A percentile compares a stretch with the other conserved stretches of the same genome.
These are phyloP conservation scores for Petromus typicus DNA, from an alignment of 2,113 vertebrate species.

Conservation along the genomic window DNA sequence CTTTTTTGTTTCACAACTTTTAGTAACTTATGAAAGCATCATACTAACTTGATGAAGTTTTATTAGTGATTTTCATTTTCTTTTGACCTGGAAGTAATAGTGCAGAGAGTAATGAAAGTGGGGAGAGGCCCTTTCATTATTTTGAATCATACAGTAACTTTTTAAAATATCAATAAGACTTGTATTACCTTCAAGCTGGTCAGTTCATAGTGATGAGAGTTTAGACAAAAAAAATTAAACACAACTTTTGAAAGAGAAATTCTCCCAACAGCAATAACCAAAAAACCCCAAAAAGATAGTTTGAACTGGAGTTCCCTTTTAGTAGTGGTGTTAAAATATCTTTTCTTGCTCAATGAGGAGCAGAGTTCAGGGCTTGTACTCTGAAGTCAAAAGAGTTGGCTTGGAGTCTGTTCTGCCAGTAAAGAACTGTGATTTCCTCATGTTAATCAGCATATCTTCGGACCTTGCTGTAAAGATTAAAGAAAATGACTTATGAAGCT, in stretches of 20 bases:
- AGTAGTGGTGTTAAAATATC: not conserved
- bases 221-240: conserved; percentile 7
- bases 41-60: not conserved
- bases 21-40: not conserved
- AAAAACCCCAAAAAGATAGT: not conserved
- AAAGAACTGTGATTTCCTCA: not conserved
- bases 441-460: not conserved
- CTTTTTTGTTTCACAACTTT: not conserved
- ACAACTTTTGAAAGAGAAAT: conserved; percentile 9
- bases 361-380: not conserved
- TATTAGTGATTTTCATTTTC: conserved; percentile 17
- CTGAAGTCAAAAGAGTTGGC: not conserved
- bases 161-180: not conserved
- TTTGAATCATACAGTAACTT: not conserved
- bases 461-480: conserved; percentile 18
- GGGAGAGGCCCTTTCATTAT: not conserved
- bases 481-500: not conserved
- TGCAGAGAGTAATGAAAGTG: not conserved
- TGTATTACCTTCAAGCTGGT: not conserved
- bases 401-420: not conserved
- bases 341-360: not conserved
- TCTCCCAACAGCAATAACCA: not conserved
- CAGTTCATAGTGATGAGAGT: not conserved
- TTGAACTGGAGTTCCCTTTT: not conserved
- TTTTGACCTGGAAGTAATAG: not conserved